These are phyloP conservation scores for Oryzias sinensis DNA, from an alignment of 2,797 vertebrate species.

Conservation along the genomic window DNA sequence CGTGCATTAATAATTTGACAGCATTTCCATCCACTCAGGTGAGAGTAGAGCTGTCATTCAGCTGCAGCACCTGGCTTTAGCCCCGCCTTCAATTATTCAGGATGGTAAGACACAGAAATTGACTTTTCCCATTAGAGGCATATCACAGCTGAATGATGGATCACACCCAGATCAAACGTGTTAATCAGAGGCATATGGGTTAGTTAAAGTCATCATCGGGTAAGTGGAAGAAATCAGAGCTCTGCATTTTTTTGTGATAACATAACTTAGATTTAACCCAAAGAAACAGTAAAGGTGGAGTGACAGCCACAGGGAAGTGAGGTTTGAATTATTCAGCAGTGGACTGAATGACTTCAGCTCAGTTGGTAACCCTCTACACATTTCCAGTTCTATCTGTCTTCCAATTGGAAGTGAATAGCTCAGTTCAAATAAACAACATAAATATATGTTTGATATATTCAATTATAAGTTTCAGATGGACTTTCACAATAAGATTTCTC, in stretches of 20 bases:
- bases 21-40: slow-evolving; percentile 16
- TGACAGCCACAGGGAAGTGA: slow-evolving; percentile 48
- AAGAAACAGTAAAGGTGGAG: slow-evolving; percentile 37
- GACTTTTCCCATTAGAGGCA: slow-evolving; percentile 43
- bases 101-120: slow-evolving; percentile 40
- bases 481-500: too few relatives aligned
- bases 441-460: too few relatives aligned
- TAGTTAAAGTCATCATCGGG: neutral
- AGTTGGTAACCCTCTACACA: slow-evolving; percentile 8
- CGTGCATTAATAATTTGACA: slow-evolving; percentile 21
- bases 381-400: neutral
- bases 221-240: too few relatives aligned
- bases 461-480: too few relatives aligned
- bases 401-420: too few relatives aligned
- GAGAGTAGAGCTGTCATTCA: slow-evolving; percentile 41
- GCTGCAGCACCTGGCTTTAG: slow-evolving; percentile 41
- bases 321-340: slow-evolving; percentile 54
- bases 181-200: slow-evolving; percentile 16
- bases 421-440: too few relatives aligned
- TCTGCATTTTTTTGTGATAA: neutral
- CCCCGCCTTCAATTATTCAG: slow-evolving; percentile 69
- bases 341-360: slow-evolving; percentile 40
- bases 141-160: slow-evolving; percentile 23
- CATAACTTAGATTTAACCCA: neutral
- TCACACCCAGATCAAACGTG: slow-evolving; percentile 9